Percentiles rank a stretch among this genome's conserved stretches.
Evolutionary conservation across 1,140 invertebrate species (phyloP).

Genomic region (Muscidifurax raptorellus): DNA sequence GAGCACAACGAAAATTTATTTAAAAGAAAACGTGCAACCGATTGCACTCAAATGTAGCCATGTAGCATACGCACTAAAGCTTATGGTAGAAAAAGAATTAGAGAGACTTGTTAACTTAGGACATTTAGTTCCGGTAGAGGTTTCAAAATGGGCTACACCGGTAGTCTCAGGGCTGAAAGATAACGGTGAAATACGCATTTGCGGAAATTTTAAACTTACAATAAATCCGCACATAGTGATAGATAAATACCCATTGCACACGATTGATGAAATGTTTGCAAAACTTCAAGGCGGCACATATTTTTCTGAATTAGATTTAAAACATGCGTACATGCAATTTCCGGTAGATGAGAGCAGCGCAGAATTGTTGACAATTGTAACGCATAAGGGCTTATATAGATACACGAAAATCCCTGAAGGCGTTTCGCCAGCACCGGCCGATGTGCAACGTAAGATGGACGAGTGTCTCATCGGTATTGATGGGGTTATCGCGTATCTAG

Average conservation of each 20-base stretch:
- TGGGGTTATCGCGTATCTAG: too few species aligned
- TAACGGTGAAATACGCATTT: too few species aligned
- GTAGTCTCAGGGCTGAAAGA: too few species aligned
- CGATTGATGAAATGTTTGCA: conserved; percentile 18
- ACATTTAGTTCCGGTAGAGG: background rate
- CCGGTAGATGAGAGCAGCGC: background rate
- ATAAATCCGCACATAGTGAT: background rate
- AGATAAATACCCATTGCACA: conserved; percentile 19
- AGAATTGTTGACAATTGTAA: background rate
- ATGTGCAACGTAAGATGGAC: conserved; percentile 50
- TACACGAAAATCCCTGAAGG: conserved; percentile 31
- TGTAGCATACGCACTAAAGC: background rate
- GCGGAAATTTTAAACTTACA: background rate
- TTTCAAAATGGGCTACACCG: conserved; percentile 7
- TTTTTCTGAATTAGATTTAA: conserved; percentile 20
- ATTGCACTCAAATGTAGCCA: background rate
- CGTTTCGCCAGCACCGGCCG: background rate
- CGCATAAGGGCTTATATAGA: conserved; percentile 4
- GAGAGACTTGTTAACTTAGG: background rate
- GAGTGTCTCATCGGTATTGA: conserved; percentile 47
- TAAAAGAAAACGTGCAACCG: too few species aligned
- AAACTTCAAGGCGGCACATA: background rate
- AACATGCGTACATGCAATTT: too few species aligned
- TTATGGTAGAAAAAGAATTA: background rate
- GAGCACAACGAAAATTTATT: background rate